Evolutionary conservation across 1,140 invertebrate species (phyloP).

Genomic region (Sogatella furcifera): DNA sequence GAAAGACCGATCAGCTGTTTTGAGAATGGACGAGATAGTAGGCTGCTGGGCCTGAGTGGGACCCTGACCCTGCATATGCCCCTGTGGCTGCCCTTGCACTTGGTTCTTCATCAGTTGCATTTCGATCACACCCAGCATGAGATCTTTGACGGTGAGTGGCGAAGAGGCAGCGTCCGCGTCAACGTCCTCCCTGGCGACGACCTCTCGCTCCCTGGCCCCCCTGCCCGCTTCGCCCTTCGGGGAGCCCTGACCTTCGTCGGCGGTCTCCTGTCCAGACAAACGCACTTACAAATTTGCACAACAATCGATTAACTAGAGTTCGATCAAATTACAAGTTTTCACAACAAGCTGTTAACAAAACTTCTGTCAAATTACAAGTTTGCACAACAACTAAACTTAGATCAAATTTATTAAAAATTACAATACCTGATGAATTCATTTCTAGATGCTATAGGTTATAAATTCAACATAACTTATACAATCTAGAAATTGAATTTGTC

Average conservation of each 20-base stretch:
- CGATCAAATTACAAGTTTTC: no score
- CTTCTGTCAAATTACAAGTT: no score
- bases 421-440: no score
- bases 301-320: slow-evolving; percentile 17
- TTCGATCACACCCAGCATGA: slow-evolving; percentile 64
- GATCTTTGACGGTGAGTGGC: slow-evolving; percentile 57
- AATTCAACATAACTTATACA: no score
- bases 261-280: slow-evolving; percentile 53
- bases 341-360: no score
- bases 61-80: slow-evolving; percentile 23
- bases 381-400: no score
- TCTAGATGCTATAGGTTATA: no score
- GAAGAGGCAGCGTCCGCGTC: slow-evolving; percentile 28
- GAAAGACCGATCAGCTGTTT: slow-evolving; percentile 33
- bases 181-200: slow-evolving; percentile 7
- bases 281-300: neutral
- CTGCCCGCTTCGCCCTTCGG: slow-evolving; percentile 15
- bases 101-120: slow-evolving; percentile 55
- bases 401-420: no score
- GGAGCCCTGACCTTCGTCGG: slow-evolving; percentile 57
- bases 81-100: slow-evolving; percentile 25
- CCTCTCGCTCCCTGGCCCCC: slow-evolving; percentile 19
- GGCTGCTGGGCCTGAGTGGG: slow-evolving; percentile 31
- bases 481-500: no score
- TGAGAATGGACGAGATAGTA: slow-evolving; percentile 53